Evolutionary conservation across 2,797 vertebrate species (phyloP).

Genomic region (Uromys caudimaculatus): DNA sequence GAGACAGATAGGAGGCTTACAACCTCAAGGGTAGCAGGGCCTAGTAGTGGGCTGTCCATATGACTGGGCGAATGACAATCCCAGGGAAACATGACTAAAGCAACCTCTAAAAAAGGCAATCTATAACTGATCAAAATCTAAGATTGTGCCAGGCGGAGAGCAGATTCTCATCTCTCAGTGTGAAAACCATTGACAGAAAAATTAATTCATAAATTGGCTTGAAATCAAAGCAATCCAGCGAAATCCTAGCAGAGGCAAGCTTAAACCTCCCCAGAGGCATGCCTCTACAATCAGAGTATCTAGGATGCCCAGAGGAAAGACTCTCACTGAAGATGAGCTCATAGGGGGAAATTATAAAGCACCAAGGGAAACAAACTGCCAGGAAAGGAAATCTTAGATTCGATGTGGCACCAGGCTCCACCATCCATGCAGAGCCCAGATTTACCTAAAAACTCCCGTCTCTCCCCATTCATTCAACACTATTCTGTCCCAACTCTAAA

Average conservation of each 20-base stretch:
- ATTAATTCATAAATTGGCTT: background rate
- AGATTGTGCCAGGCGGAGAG: background rate
- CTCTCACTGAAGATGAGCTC: background rate
- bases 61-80: background rate
- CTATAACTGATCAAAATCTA: conserved; percentile 1
- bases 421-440: background rate
- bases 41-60: background rate
- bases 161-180: background rate
- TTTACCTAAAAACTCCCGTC: background rate
- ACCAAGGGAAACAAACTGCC: background rate
- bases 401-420: background rate
- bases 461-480: background rate
- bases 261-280: background rate
- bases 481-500: background rate
- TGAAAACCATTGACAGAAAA: conserved; percentile 32
- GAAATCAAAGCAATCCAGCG: conserved; percentile 10
- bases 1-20: background rate
- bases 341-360: background rate
- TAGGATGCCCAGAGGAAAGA: background rate
- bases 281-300: background rate
- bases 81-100: background rate
- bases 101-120: background rate
- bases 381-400: background rate
- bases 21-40: background rate
- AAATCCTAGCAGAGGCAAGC: background rate